phyloP scores from a whole-genome alignment of 2,797 vertebrate genomes.

The Gorsachius magnificus region DNA sequence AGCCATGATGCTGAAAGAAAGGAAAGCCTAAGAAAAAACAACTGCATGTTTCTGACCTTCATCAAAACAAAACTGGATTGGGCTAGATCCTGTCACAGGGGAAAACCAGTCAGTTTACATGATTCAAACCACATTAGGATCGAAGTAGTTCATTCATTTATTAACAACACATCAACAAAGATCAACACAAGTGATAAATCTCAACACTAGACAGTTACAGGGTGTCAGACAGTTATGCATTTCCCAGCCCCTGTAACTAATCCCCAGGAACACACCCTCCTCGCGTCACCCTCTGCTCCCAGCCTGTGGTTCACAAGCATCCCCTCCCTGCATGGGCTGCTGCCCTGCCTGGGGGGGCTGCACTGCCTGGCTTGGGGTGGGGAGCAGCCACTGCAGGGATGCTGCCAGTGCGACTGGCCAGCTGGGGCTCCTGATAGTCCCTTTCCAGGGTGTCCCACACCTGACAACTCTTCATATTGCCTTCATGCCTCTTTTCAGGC shows the following conservation, averaged over 20 bases:
- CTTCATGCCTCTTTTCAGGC: neutral
- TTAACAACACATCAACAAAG: neutral
- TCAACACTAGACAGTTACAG: neutral
- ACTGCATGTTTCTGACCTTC: neutral
- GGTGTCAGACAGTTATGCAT: rapidly evolving
- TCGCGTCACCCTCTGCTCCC: rapidly evolving
- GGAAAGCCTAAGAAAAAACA: neutral
- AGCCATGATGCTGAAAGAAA: neutral
- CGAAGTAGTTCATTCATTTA: neutral
- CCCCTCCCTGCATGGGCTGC: neutral
- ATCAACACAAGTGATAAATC: neutral
- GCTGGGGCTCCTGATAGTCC: too few relatives aligned
- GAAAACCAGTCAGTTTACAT: neutral
- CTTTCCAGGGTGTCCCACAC: rapidly evolving
- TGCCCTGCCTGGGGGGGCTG: neutral
- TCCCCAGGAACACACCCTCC: rapidly evolving
- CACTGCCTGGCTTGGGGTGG: neutral
- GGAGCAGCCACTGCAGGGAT: too few relatives aligned
- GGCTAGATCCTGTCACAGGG: neutral
- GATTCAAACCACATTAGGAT: neutral
- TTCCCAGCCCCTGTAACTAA: neutral
- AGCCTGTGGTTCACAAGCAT: rapidly evolving
- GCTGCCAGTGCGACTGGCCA: too few relatives aligned
- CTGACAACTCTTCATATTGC: neutral
- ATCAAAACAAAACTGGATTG: neutral